Percentiles rank a stretch among this genome's conserved stretches.
phyloP scores from a whole-genome alignment of 2,113 vertebrate species.

The Noturus placidus region DNA sequence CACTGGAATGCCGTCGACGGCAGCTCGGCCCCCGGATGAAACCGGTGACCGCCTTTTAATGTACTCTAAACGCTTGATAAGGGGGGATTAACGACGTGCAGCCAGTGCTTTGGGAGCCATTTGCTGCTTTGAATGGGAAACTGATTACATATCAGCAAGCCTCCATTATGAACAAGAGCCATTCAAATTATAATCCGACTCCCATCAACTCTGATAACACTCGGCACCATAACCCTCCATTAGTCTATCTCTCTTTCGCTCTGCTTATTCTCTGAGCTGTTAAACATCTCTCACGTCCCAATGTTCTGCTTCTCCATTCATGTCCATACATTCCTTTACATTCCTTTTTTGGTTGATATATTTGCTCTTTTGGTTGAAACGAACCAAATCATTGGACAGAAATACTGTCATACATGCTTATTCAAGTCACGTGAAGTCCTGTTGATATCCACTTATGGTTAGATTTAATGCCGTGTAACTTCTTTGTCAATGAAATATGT shows the following conservation, averaged over 20 bases:
- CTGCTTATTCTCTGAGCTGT: constrained; percentile 50
- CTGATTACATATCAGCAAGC: constrained; percentile 59
- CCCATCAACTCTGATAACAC: constrained; percentile 56
- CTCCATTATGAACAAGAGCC: constrained; percentile 60
- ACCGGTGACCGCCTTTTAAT: constrained; percentile 42
- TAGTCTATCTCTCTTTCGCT: constrained; percentile 34
- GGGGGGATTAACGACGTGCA: constrained; percentile 49
- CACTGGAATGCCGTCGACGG: neutral
- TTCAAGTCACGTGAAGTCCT: no score
- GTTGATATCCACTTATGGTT: neutral
- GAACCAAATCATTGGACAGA: neutral
- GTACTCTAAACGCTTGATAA: constrained; percentile 50
- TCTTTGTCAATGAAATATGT: neutral
- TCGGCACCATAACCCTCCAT: constrained; percentile 52
- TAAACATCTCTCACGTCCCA: constrained; percentile 45
- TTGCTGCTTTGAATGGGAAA: constrained; percentile 52
- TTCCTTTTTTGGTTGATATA: neutral
- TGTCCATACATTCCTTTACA: neutral
- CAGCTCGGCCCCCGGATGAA: constrained; percentile 28
- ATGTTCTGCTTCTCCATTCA: constrained; percentile 23
- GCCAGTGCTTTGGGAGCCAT: constrained; percentile 47
- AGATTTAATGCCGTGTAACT: neutral
- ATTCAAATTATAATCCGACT: constrained; percentile 59
- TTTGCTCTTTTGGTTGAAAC: neutral
- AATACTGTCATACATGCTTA: neutral